Evolutionary conservation across 1,140 invertebrate species (phyloP).

Genomic region (Venturia canescens): DNA sequence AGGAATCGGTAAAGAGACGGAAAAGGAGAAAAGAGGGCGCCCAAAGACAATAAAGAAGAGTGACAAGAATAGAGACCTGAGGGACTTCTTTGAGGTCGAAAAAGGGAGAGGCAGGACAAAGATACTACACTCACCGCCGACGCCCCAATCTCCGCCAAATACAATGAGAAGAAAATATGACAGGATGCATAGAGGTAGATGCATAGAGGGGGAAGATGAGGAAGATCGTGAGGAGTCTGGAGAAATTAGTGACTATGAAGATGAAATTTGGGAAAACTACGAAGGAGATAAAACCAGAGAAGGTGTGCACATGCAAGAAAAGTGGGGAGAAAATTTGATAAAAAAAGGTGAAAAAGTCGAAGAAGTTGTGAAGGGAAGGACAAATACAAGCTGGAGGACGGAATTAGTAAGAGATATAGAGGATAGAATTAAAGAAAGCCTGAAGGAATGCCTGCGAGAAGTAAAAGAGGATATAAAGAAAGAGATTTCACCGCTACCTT

Average conservation of each 20-base stretch:
- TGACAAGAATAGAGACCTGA: background rate
- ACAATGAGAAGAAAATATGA: background rate
- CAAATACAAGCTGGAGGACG: background rate
- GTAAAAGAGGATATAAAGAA: background rate
- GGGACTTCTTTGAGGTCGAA: background rate
- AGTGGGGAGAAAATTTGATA: background rate
- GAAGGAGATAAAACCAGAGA: background rate
- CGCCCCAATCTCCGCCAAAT: background rate
- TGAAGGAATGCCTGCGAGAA: background rate
- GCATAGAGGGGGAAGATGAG: background rate
- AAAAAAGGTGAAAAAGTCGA: background rate
- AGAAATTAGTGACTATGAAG: too few relatives aligned
- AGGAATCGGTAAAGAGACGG: background rate
- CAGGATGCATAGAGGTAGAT: background rate
- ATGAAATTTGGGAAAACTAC: background rate
- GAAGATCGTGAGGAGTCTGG: background rate
- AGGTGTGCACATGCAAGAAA: background rate
- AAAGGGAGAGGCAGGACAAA: background rate
- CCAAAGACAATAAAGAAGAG: background rate
- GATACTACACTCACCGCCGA: background rate
- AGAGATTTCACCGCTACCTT: slow-evolving; percentile 4
- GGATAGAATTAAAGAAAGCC: background rate
- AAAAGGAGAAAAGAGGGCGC: background rate
- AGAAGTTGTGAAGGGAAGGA: background rate
- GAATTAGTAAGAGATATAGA: background rate